Evolutionary conservation across 2,888 invertebrate genomes (phyloP).

Genomic region (Drosophila parthenogenetica): DNA sequence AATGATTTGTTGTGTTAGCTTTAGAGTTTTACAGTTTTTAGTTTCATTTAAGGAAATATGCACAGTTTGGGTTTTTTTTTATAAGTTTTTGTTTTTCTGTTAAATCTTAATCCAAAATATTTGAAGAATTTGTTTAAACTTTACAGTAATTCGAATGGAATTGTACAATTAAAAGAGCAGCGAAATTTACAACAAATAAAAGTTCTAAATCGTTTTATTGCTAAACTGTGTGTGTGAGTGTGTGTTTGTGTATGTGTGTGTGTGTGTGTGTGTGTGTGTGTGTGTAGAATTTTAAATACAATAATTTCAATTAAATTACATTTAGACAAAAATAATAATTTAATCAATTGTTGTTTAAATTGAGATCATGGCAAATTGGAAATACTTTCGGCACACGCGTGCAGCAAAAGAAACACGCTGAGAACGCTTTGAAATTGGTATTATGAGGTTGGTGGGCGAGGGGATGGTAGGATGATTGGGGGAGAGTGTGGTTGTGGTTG

Average conservation of each 20-base stretch:
- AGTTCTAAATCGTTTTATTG: conserved; percentile 20
- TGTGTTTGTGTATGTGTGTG: not conserved
- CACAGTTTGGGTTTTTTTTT: conserved; percentile 64
- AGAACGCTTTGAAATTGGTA: conserved; percentile 72
- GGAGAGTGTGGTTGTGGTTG: conserved; percentile 2
- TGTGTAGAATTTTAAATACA: conserved; percentile 48
- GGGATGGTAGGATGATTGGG: conserved; percentile 12
- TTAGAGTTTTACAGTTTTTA: conserved; percentile 61
- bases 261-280: conserved; percentile 7
- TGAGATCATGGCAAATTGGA: conserved; percentile 76
- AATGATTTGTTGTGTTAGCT: conserved; percentile 36
- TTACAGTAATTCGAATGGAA: conserved; percentile 11
- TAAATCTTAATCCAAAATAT: conserved; percentile 12
- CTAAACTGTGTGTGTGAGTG: conserved; percentile 11
- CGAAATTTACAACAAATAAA: conserved; percentile 36
- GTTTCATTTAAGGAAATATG: conserved; percentile 73
- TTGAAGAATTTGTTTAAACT: conserved; percentile 26
- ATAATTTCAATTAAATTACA: conserved; percentile 75
- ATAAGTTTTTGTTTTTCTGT: conserved; percentile 53
- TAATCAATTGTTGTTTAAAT: conserved; percentile 61
- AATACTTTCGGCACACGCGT: conserved; percentile 74
- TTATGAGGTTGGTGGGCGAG: conserved; percentile 13
- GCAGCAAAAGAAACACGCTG: conserved; percentile 69
- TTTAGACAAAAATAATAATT: conserved; percentile 62
- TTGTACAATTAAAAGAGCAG: conserved; percentile 19